phyloP scores from a whole-genome alignment of 2,113 vertebrate genomes.

The Boulengeromyrus knoepffleri region DNA sequence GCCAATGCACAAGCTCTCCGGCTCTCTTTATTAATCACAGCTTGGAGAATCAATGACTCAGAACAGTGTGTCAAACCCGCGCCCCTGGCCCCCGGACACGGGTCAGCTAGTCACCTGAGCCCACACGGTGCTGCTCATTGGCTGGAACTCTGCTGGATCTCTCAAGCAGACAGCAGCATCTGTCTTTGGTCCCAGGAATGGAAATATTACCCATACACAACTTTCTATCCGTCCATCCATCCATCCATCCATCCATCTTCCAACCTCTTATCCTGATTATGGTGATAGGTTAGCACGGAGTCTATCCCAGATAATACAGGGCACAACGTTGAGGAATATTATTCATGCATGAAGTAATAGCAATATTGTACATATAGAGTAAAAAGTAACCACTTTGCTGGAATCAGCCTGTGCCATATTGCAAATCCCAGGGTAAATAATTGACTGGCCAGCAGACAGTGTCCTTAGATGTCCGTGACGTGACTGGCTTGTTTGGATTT shows the following conservation, averaged over 20 bases:
- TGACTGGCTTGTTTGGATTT: background rate
- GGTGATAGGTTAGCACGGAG: background rate
- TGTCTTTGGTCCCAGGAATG: background rate
- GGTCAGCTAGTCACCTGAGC: background rate
- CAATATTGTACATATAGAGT: background rate
- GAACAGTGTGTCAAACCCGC: background rate
- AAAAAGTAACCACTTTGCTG: background rate
- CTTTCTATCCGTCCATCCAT: background rate
- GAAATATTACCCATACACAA: background rate
- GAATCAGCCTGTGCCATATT: background rate
- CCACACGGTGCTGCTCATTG: background rate
- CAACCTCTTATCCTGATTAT: background rate
- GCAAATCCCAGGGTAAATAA: background rate
- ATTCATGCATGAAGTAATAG: background rate
- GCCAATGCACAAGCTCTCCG: background rate
- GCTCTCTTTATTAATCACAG: background rate
- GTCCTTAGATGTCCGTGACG: background rate
- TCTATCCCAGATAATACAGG: background rate
- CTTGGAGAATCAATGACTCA: background rate
- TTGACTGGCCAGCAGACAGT: background rate
- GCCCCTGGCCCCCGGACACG: background rate
- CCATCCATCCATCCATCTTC: background rate
- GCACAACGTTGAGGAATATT: background rate
- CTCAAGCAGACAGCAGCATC: background rate
- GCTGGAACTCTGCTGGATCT: background rate